Evolutionary conservation across 2,113 vertebrate species (phyloP).

Genomic region (Turdus rufiventris): DNA sequence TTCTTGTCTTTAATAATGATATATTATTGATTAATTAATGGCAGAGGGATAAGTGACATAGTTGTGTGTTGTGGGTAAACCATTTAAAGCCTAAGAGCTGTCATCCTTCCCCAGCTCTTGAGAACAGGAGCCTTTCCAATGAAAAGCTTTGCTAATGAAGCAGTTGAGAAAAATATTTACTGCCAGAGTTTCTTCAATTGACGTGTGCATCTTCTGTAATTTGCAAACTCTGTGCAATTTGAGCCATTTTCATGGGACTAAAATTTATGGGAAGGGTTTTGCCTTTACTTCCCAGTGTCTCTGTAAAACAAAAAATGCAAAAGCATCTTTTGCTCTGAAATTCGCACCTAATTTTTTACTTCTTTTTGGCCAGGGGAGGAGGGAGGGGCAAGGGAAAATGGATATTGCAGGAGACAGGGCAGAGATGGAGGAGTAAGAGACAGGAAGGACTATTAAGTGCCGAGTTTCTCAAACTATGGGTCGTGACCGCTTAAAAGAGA

Average conservation of each 20-base stretch:
- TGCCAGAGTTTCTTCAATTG: background rate
- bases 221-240: background rate
- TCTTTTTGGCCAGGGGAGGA: conserved; percentile 10
- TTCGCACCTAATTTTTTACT: conserved; percentile 63
- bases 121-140: background rate
- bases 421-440: conserved; percentile 36
- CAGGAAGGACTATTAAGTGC: conserved; percentile 3
- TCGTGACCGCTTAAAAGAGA: background rate
- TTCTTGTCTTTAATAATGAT: background rate
- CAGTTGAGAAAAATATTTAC: conserved; percentile 49
- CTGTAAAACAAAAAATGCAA: background rate
- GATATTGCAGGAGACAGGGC: conserved; percentile 18
- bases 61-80: background rate
- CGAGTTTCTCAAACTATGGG: conserved; percentile 27
- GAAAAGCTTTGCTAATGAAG: background rate
- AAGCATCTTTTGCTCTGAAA: conserved; percentile 22
- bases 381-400: conserved; percentile 18
- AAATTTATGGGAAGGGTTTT: background rate
- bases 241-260: background rate
- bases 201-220: conserved; percentile 16
- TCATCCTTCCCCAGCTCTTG: background rate
- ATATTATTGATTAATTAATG: conserved; percentile 21
- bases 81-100: background rate
- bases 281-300: background rate
- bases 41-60: background rate